Evolutionary conservation across 2,797 vertebrate genomes (phyloP), one percentile per base, ranked within the genome.

Genomic region (Amblyopsis hoosieri): DNA sequence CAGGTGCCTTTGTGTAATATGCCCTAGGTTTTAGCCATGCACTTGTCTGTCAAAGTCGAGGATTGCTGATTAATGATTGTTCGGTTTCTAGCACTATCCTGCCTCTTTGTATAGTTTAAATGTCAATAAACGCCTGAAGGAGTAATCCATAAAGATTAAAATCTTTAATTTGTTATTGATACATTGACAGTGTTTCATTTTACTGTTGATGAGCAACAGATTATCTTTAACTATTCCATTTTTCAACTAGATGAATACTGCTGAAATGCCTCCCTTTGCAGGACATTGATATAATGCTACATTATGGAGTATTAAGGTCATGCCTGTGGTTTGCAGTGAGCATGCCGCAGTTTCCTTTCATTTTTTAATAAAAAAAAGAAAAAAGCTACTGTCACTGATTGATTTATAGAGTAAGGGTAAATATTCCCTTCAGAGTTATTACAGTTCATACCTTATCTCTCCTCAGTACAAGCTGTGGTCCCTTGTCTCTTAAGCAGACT

Each of bases 151-250:
- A 9, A 42, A 42, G 37, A 42, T 42, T 42, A 42, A 42, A 42
- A 42, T 42, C 7, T 42, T 42, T 77, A 78, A 83, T 83, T 79
- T 65, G 72, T 85, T 75, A 75, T 50, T 55, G 79, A 57, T 59
- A 1, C 73, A 74, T 83, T 83, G 79, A 75, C 70, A 62, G 78
- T 74, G 48, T 55, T 48, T 23, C n/a, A 63, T 77, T 77, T 77
- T 76, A 58, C 61, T 64, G 5, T 42, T 42, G 37, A 42, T 42
- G 37, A 42, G 37, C 23, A 29, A 29, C 23, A 29, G 23, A 29
- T 29, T 29, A 3, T 29, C 3, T 29, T 29, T 29, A 29, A 29
- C 23, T 29, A 29, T 1, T 50, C 9, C 11, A 59, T 59, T 78
- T 46, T 63, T 45, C 23, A 74, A 71, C 47, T 33, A 23, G 46